phyloP scores from a whole-genome alignment of 2,888 invertebrate species.

The Galerucella nymphaeae region DNA sequence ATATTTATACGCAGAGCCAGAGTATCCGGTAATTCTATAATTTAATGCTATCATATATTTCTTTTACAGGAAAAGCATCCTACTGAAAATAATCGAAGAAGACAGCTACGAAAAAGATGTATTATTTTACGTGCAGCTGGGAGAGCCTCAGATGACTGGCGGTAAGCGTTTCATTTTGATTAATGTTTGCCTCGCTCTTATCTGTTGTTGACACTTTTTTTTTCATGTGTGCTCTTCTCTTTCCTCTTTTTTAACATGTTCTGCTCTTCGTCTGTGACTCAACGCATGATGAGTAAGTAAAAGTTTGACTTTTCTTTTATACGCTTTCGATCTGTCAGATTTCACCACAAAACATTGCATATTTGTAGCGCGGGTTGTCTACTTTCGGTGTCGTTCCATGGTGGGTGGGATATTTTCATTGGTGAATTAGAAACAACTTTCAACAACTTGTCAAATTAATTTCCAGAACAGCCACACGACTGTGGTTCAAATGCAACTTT shows the following conservation, averaged over 20 bases:
- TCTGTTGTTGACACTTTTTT: slow-evolving; percentile 47
- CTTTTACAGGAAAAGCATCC: slow-evolving; percentile 83
- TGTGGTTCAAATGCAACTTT: no score
- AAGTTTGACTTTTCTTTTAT: slow-evolving; percentile 20
- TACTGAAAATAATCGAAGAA: slow-evolving; percentile 91
- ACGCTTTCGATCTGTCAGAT: not conserved
- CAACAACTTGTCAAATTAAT: no score
- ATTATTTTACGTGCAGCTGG: slow-evolving; percentile 90
- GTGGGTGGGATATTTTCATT: no score
- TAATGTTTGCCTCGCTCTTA: slow-evolving; percentile 47
- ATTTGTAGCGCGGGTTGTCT: no score
- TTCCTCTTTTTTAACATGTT: slow-evolving; percentile 52
- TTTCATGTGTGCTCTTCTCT: slow-evolving; percentile 54
- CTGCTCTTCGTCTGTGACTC: slow-evolving; percentile 58
- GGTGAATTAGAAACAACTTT: no score
- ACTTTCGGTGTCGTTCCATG: no score
- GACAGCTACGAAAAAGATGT: slow-evolving; percentile 98
- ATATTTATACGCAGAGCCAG: no score
- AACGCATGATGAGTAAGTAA: slow-evolving; percentile 65
- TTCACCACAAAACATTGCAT: no score
- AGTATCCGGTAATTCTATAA: not conserved
- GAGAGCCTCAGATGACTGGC: slow-evolving; percentile 87
- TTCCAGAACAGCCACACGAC: no score
- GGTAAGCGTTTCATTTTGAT: slow-evolving; percentile 70
- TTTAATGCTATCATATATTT: slow-evolving; percentile 4